phyloP scores from a whole-genome alignment of 2,888 invertebrate genomes.

The Himalopsyche kuldschensis region DNA sequence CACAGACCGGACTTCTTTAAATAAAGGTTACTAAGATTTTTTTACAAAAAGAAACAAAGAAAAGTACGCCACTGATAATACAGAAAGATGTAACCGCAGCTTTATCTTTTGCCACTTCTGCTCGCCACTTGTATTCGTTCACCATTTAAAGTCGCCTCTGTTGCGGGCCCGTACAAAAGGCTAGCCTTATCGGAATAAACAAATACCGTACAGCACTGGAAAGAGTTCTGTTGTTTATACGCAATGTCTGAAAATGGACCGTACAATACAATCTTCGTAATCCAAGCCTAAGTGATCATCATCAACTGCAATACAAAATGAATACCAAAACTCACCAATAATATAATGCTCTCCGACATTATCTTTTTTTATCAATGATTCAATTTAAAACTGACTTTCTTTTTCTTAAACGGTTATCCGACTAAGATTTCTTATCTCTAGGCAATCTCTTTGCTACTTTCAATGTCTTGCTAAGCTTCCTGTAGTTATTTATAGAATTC shows the following conservation, averaged over 20 bases:
- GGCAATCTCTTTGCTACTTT: too few relatives aligned
- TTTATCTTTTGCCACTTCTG: neutral
- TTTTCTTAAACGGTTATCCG: too few relatives aligned
- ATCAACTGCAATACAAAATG: neutral
- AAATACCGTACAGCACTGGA: neutral
- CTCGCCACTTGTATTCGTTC: constrained; percentile 1
- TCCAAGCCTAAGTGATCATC: neutral
- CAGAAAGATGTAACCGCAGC: neutral
- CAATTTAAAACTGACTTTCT: too few relatives aligned
- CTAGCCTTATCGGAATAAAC: neutral
- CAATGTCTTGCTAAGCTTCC: too few relatives aligned
- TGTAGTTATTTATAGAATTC: too few relatives aligned
- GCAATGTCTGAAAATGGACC: neutral
- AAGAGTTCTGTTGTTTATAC: neutral
- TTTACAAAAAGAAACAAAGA: too few relatives aligned
- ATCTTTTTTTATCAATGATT: too few relatives aligned
- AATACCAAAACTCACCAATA: too few relatives aligned
- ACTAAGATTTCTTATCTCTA: too few relatives aligned
- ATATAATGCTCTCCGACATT: too few relatives aligned
- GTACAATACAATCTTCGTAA: neutral
- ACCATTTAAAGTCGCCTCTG: neutral
- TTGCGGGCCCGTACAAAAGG: neutral
- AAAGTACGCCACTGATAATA: neutral
- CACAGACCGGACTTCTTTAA: too few relatives aligned
- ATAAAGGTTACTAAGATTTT: too few relatives aligned